These are phyloP conservation scores for Rosalia funebris DNA, from an alignment of 2,888 invertebrate genomes.

Conservation along the genomic window DNA sequence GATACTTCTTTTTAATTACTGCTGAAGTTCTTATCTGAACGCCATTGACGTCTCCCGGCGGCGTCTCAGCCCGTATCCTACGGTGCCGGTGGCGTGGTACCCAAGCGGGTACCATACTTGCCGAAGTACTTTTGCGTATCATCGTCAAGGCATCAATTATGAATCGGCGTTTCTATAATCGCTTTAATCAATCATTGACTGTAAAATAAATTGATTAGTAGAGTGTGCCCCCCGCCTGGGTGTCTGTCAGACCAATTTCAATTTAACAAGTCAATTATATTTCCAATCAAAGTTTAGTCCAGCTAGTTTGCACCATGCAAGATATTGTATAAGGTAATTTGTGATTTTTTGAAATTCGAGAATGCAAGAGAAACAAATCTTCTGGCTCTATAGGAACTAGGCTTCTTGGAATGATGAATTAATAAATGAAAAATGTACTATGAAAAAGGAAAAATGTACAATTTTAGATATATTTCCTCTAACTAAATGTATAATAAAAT, in stretches of 20 bases:
- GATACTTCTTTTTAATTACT: neutral
- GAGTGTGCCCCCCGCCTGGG: constrained; percentile 54
- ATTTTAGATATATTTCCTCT: too few species aligned
- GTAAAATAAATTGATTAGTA: constrained; percentile 63
- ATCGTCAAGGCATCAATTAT: constrained; percentile 51
- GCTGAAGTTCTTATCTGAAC: neutral
- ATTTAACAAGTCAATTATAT: constrained; percentile 65
- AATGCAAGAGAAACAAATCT: too few species aligned
- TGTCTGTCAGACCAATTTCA: constrained; percentile 63
- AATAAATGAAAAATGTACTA: too few species aligned
- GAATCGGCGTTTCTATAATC: constrained; percentile 61
- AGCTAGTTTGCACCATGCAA: constrained; percentile 13
- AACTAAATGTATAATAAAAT: too few species aligned
- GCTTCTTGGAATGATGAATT: too few species aligned
- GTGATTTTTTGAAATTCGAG: too few species aligned
- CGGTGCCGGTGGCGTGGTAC: neutral
- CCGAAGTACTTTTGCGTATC: constrained; percentile 42
- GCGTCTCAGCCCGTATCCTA: too few species aligned
- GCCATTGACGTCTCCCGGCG: too few species aligned
- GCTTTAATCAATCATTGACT: constrained; percentile 61
- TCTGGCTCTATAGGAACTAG: too few species aligned
- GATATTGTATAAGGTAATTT: too few species aligned
- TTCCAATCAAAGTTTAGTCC: constrained; percentile 49
- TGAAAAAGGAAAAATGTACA: too few species aligned
- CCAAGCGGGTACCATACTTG: neutral